Evolutionary conservation across 2,797 vertebrate species (phyloP).

Genomic region (Harpagifer antarcticus): DNA sequence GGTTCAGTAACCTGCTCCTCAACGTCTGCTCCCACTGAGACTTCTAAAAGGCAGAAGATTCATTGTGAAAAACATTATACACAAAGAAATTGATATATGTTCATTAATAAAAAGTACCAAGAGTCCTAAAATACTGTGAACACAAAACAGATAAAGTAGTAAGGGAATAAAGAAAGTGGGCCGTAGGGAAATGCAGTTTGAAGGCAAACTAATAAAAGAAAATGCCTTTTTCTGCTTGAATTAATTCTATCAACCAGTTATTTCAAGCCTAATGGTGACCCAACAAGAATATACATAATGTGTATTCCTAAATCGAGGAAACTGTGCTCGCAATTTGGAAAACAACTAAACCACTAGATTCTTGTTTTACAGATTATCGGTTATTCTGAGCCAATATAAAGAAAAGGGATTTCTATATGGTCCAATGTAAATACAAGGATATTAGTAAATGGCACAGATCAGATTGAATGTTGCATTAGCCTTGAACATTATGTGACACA

Average conservation of each 20-base stretch:
- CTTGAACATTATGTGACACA: conserved; percentile 18
- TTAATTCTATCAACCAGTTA: background rate
- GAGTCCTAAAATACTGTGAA: conserved; percentile 5
- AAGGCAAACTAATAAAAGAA: conserved; percentile 1
- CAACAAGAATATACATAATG: background rate
- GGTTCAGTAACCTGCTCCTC: conserved; percentile 59
- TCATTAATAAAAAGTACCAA: background rate
- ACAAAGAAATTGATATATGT: background rate
- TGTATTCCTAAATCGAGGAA: background rate
- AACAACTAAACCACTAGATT: background rate
- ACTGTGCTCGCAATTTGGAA: background rate
- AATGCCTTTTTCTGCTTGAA: background rate
- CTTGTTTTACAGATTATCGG: background rate
- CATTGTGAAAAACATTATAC: conserved; percentile 5
- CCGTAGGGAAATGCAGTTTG: background rate
- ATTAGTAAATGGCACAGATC: background rate
- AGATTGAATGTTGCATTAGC: conserved; percentile 7
- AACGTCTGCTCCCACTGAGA: conserved; percentile 51
- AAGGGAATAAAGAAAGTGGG: conserved; percentile 1
- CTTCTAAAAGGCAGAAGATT: no score
- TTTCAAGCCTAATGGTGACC: background rate
- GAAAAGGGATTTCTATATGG: conserved; percentile 1
- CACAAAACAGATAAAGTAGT: background rate
- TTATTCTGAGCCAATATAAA: conserved; percentile 6
- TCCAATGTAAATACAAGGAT: conserved; percentile 6